Evolutionary conservation across 1,140 invertebrate genomes (phyloP).

Genomic region (Zaprionus davidi): DNA sequence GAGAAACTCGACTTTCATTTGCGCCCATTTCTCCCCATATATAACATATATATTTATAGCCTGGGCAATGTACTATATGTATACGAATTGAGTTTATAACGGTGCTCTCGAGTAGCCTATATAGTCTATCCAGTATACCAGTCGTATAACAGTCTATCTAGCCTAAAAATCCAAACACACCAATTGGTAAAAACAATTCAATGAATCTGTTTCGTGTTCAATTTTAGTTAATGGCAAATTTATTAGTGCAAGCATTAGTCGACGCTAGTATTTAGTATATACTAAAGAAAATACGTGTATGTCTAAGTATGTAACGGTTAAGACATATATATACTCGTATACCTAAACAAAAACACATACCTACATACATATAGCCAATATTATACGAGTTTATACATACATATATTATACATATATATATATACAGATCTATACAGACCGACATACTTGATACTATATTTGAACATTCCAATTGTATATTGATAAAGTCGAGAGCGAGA

Average conservation of each 20-base stretch:
- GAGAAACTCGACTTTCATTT: conserved; percentile 11
- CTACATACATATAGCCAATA: conserved; percentile 42
- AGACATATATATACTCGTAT: conserved; percentile 13
- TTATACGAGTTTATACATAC: conserved; percentile 42
- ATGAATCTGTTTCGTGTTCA: conserved; percentile 50
- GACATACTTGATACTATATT: conserved; percentile 21
- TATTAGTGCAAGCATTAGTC: conserved; percentile 46
- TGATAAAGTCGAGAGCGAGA: conserved; percentile 56
- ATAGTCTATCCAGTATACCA: conserved; percentile 6
- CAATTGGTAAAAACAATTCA: conserved; percentile 23
- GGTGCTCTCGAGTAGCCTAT: not conserved
- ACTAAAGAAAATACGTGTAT: conserved; percentile 19
- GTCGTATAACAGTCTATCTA: conserved; percentile 3
- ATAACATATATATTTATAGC: not conserved
- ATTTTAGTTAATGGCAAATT: conserved; percentile 51
- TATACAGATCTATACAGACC: conserved; percentile 19
- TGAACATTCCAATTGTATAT: conserved; percentile 59
- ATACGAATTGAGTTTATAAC: conserved; percentile 40
- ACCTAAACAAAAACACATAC: conserved; percentile 11
- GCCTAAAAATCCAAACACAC: conserved; percentile 14
- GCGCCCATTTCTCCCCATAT: conserved; percentile 15
- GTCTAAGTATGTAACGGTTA: conserved; percentile 28
- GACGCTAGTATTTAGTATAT: conserved; percentile 23
- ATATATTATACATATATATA: conserved; percentile 4
- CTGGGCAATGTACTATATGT: conserved; percentile 43